A percentile compares a stretch with the other conserved stretches of the same genome.
Evolutionary conservation across 2,888 invertebrate genomes (phyloP).

Genomic region (Drosophila multiciliata): DNA sequence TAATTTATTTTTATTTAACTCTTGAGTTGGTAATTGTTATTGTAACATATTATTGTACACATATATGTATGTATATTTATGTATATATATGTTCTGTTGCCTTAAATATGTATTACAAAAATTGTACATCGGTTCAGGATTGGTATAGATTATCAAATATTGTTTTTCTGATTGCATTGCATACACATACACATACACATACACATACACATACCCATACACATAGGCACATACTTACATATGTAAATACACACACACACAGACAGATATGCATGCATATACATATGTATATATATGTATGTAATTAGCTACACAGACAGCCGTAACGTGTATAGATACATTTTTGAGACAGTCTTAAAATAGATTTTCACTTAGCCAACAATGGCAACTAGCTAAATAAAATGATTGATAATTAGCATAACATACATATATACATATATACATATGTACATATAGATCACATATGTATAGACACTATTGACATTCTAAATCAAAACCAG

Average conservation of each 20-base stretch:
- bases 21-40: background rate
- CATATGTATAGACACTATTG: constrained; percentile 8
- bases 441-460: constrained; percentile 10
- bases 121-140: background rate
- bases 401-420: constrained; percentile 20
- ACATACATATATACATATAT: constrained; percentile 6
- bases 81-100: constrained; percentile 9
- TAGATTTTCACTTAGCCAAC: constrained; percentile 23
- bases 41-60: constrained; percentile 12
- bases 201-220: background rate
- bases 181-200: constrained; percentile 1
- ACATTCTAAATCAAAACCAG: constrained; percentile 39
- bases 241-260: constrained; percentile 17
- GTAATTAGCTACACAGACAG: constrained; percentile 20
- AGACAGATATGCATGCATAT: constrained; percentile 9
- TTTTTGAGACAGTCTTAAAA: constrained; percentile 28
- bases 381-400: constrained; percentile 12
- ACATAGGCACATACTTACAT: constrained; percentile 1
- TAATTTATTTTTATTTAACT: background rate
- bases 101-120: constrained; percentile 9
- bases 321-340: constrained; percentile 15
- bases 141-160: background rate
- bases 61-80: constrained; percentile 10
- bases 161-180: background rate
- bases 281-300: constrained; percentile 20